These are phyloP conservation scores for Lepidostoma basale DNA, from an alignment of 1,140 invertebrate genomes.

Conservation along the genomic window DNA sequence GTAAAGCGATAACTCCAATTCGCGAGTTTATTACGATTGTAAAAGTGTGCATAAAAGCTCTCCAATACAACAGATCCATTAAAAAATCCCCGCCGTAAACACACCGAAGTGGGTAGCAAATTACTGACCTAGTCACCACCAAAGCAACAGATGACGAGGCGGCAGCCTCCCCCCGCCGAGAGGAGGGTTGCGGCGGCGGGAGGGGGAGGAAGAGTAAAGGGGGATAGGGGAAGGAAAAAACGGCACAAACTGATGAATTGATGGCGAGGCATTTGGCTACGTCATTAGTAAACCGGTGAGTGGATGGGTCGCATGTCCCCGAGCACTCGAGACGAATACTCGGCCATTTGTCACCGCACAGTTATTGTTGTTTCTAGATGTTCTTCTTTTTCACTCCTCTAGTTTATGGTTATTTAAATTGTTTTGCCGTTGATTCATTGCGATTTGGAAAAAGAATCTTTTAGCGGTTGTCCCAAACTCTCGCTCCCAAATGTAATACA, in stretches of 20 bases:
- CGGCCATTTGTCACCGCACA: background rate
- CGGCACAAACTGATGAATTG: conserved; percentile 25
- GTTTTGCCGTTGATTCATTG: conserved; percentile 2
- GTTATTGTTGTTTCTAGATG: conserved; percentile 12
- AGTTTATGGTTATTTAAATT: conserved; percentile 7
- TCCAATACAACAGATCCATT: background rate
- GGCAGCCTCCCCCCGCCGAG: background rate
- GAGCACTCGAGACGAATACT: background rate
- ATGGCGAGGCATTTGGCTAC: conserved; percentile 19
- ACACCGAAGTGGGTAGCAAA: background rate
- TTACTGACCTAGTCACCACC: conserved; percentile 23
- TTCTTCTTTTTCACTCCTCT: background rate
- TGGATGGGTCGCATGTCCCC: conserved; percentile 15
- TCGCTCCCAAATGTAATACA: too few relatives aligned
- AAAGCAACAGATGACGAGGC: conserved; percentile 21
- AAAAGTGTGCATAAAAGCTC: too few relatives aligned
- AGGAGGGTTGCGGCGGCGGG: background rate
- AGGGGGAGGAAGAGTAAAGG: background rate
- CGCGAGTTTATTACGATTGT: too few relatives aligned
- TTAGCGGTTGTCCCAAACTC: too few relatives aligned
- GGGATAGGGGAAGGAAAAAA: background rate
- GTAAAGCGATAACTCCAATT: too few relatives aligned
- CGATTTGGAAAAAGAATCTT: too few relatives aligned
- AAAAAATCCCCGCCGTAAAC: background rate
- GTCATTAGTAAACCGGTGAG: conserved; percentile 18